A percentile compares a stretch with the other conserved stretches of the same genome.
These are phyloP conservation scores for Dasyurus viverrinus DNA, from an alignment of 2,113 vertebrate genomes.

Conservation along the genomic window DNA sequence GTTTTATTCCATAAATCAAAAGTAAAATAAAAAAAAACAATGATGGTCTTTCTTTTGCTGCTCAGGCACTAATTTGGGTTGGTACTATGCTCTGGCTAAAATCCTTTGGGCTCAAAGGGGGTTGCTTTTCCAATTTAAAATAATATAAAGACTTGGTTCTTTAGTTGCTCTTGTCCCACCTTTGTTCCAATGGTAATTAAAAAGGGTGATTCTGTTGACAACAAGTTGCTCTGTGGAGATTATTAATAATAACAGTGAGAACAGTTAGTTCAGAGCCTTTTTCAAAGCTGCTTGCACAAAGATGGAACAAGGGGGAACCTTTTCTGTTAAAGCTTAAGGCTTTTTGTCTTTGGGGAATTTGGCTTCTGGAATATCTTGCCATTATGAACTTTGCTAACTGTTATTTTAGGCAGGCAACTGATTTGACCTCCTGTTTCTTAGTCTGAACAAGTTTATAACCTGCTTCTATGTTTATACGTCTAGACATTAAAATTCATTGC, in stretches of 20 bases:
- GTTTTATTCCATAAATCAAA: too few species aligned
- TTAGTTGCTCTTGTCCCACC: neutral
- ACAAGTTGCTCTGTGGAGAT: neutral
- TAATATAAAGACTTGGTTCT: neutral
- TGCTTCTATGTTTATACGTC: neutral
- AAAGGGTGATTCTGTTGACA: neutral
- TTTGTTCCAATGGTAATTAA: slow-evolving; percentile 10
- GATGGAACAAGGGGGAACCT: neutral
- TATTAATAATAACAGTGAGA: slow-evolving; percentile 8
- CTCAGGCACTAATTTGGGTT: neutral
- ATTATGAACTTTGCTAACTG: neutral
- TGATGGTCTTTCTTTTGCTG: neutral
- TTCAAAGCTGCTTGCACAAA: neutral
- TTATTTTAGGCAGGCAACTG: slow-evolving; percentile 12
- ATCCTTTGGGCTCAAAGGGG: neutral
- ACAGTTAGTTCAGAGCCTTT: neutral
- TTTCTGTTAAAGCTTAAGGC: neutral
- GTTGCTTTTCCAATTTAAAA: neutral
- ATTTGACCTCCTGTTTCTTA: neutral
- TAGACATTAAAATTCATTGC: slow-evolving; percentile 25
- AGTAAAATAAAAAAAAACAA: neutral
- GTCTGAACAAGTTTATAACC: neutral
- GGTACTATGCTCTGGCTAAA: neutral
- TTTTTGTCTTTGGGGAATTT: neutral
- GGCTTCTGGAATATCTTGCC: neutral